These are phyloP conservation scores for Trachemys scripta DNA, from an alignment of 2,113 vertebrate genomes.

Conservation along the genomic window DNA sequence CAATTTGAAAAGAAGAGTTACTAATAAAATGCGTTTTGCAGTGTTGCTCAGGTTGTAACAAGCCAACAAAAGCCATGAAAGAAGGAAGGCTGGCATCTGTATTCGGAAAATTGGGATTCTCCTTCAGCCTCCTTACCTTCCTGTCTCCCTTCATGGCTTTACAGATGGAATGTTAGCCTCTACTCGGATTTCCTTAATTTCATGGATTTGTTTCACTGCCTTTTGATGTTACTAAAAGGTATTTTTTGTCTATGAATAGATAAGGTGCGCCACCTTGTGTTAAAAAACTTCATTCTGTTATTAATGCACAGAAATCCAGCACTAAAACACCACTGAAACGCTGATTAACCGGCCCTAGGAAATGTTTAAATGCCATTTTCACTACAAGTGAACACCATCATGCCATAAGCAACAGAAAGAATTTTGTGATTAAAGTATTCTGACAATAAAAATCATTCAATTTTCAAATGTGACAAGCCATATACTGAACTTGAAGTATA, in stretches of 20 bases:
- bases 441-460: neutral
- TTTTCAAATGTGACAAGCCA: neutral
- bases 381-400: neutral
- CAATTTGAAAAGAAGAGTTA: neutral
- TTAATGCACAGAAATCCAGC: neutral
- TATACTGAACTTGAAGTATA: neutral
- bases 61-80: neutral
- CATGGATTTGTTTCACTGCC: conserved; percentile 23
- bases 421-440: neutral
- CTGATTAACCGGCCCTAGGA: neutral
- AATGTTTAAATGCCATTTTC: neutral
- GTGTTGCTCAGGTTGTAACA: neutral
- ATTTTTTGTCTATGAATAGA: conserved; percentile 52
- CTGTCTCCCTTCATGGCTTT: conserved; percentile 10
- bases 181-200: conserved; percentile 44
- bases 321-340: neutral
- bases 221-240: neutral
- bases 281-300: neutral
- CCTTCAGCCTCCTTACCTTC: neutral
- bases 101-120: conserved; percentile 5
- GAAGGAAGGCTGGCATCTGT: neutral
- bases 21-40: neutral
- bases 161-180: conserved; percentile 24
- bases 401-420: neutral
- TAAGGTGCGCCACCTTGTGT: conserved; percentile 80